Conservation (phyloP, 2,888 invertebrate genomes). For the Geophilus truncorum region DNA sequence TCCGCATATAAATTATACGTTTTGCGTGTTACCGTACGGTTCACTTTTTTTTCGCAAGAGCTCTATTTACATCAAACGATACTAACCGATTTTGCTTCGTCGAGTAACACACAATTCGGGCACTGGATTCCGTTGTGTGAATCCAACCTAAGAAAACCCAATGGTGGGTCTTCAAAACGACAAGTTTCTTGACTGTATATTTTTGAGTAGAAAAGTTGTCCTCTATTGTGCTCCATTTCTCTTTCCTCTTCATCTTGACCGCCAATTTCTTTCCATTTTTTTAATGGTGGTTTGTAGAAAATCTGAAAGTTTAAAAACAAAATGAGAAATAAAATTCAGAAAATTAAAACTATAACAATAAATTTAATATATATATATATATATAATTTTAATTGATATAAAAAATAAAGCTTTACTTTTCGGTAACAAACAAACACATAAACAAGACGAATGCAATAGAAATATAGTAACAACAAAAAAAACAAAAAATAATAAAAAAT, state of each 20-base stretch:
- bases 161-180: constrained; percentile 49
- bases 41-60: too few relatives aligned
- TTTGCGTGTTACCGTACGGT: too few relatives aligned
- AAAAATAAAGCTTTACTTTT: too few relatives aligned
- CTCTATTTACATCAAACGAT: not conserved
- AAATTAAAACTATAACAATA: too few relatives aligned
- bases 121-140: not conserved
- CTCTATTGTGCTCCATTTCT: not conserved
- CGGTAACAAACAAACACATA: too few relatives aligned
- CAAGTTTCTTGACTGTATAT: constrained; percentile 40
- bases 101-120: not conserved
- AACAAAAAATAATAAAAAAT: too few relatives aligned
- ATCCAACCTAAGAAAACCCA: constrained; percentile 34
- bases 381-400: too few relatives aligned
- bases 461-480: too few relatives aligned
- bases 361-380: too few relatives aligned
- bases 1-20: too few relatives aligned
- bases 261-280: constrained; percentile 64
- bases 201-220: not conserved
- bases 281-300: constrained; percentile 47
- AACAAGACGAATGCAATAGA: too few relatives aligned
- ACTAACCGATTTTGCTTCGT: not conserved
- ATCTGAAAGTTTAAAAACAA: not conserved
- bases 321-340: too few relatives aligned
- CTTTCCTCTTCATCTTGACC: constrained; percentile 48